These are phyloP conservation scores for Rhincodon typus DNA, from an alignment of 2,797 vertebrate species.

Conservation along the genomic window DNA sequence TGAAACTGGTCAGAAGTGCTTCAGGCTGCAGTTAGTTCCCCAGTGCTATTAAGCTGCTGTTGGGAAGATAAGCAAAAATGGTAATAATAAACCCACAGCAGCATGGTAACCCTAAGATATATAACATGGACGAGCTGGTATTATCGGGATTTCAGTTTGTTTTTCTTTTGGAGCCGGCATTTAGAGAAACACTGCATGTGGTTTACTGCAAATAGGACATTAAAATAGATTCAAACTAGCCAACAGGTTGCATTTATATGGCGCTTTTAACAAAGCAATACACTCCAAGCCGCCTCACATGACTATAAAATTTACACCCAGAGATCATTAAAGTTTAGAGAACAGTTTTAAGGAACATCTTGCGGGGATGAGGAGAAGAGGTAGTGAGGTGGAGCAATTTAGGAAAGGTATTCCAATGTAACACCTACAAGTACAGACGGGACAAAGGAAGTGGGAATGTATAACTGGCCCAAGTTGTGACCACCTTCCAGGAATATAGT, in stretches of 20 bases:
- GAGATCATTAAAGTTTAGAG: neutral
- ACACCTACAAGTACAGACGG: too few species aligned
- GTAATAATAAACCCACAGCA: neutral
- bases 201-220: neutral
- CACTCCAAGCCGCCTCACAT: neutral
- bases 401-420: neutral
- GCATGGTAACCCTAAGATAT: neutral
- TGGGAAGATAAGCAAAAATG: neutral
- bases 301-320: neutral
- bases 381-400: neutral
- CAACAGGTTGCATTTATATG: neutral
- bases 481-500: neutral
- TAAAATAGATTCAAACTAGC: neutral
- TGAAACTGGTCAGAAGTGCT: neutral
- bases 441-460: neutral
- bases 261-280: neutral
- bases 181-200: neutral
- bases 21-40: neutral
- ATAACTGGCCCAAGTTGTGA: neutral
- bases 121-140: neutral
- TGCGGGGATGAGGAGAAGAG: too few species aligned
- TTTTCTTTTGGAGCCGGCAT: neutral
- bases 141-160: neutral
- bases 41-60: neutral
- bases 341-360: neutral